Evolutionary conservation across 2,888 invertebrate genomes (phyloP), one percentile per base, ranked within the genome.

Genomic region (Ormyrus labotus): DNA sequence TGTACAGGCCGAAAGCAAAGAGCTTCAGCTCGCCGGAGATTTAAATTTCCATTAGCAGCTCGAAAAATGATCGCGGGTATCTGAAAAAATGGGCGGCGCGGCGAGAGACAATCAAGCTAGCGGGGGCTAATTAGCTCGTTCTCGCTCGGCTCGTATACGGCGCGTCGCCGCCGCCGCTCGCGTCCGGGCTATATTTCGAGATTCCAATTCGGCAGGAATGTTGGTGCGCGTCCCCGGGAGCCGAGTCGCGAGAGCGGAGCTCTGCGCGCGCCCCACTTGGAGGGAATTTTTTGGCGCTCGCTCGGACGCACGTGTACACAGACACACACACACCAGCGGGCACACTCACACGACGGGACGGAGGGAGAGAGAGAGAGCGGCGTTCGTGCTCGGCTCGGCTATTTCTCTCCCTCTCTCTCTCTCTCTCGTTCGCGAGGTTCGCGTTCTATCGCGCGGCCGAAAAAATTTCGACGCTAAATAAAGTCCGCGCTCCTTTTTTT

Each of bases 61-160:
- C n/a, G 48, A 19, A 48, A 34, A 65, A 57, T 11, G 55, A 55
- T 57, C 53, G 73, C 34, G 53, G 8, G 53, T 0, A 34, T 34
- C 2, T 34, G 4, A 34, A 34, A 34, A 34, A 34, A 34, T 34
- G 34, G 34, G 34, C 34, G 3, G 34, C 34, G 3, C 34, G 34
- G 34, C 34, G 34, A 34, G 34, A 34, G 34, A 58, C 72, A 78
- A 69, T 70, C 64, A 53, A 47, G 69, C 60, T 61, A 19, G n/a
- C 73, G 63, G 48, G 78, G 65, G 74, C 81, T 82, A 82, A 83
- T 83, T 83, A 82, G 81, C 81, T 83, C 83, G 81, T 74, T 71
- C 81, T 76, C 79, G 77, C 80, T 80, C 34, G 34, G 76, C 80
- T 80, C 80, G 80, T 71, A 76, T 80, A 85, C 87, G 34, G 34